A percentile compares a stretch with the other conserved stretches of the same genome.
Conservation (phyloP, 1,140 invertebrate genomes). For the Drosophila pectinifera region DNA sequence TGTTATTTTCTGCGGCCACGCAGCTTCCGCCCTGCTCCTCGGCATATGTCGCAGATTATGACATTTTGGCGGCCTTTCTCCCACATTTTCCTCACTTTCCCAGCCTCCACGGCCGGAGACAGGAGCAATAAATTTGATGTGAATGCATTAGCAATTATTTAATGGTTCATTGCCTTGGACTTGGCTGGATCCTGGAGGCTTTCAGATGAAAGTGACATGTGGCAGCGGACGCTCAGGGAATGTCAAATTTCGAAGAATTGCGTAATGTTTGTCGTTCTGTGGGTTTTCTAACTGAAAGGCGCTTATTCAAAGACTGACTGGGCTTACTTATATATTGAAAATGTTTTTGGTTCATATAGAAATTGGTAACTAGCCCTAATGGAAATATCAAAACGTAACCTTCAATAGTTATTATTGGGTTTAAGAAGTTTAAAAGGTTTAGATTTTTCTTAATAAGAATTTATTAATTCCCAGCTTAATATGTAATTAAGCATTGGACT, state of each 20-base stretch:
- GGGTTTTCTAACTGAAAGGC: too few species aligned
- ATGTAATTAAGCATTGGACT: not conserved
- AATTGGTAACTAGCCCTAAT: not conserved
- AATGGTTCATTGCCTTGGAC: conserved; percentile 55
- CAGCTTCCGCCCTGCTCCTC: conserved; percentile 7
- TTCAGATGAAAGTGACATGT: conserved; percentile 11
- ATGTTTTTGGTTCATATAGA: not conserved
- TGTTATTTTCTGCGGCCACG: conserved; percentile 49
- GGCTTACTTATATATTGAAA: not conserved
- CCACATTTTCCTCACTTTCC: conserved; percentile 1
- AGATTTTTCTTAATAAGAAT: not conserved
- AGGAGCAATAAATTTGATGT: conserved; percentile 42
- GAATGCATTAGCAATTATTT: conserved; percentile 57
- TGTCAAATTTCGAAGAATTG: conserved; percentile 6
- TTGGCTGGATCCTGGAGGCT: not conserved
- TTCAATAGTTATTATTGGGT: too few species aligned
- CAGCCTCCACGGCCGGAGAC: conserved; percentile 20
- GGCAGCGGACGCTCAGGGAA: conserved; percentile 1
- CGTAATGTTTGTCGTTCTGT: not conserved
- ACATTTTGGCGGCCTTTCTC: conserved; percentile 57
- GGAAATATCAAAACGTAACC: too few species aligned
- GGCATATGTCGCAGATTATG: conserved; percentile 73
- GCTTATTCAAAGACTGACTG: not conserved
- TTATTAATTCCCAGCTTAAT: not conserved
- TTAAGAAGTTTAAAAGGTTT: too few species aligned